phyloP scores from a whole-genome alignment of 2,113 vertebrate species.

The Lepus americanus region DNA sequence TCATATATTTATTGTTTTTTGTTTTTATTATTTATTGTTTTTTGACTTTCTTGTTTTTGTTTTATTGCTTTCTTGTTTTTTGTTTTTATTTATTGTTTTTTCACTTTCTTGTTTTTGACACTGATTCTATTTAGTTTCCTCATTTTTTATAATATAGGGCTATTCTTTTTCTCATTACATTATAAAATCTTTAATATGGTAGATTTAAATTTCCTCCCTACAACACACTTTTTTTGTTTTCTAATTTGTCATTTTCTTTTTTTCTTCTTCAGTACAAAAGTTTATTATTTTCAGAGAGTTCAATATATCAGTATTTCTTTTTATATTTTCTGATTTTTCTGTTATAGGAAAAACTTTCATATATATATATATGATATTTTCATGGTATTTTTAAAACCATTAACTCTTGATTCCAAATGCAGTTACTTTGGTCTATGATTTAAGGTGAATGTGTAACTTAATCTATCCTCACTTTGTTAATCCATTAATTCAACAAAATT shows the following conservation, averaged over 20 bases:
- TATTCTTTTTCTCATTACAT: conserved; percentile 34
- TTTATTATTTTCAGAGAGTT: conserved; percentile 54
- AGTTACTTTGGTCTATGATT: conserved; percentile 51
- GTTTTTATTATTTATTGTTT: too few species aligned
- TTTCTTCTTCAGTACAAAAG: background rate
- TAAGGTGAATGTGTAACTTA: conserved; percentile 42
- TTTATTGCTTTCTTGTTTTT: conserved; percentile 54
- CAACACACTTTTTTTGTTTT: conserved; percentile 34
- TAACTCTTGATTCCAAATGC: conserved; percentile 29
- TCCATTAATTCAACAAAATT: conserved; percentile 51
- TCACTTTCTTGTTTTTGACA: conserved; percentile 65
- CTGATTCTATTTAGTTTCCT: background rate
- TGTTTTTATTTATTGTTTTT: too few species aligned
- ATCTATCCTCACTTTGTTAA: conserved; percentile 50
- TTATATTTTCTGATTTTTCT: conserved; percentile 35
- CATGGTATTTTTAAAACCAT: conserved; percentile 28
- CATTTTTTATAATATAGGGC: conserved; percentile 23
- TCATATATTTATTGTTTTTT: background rate
- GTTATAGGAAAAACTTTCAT: conserved; percentile 7
- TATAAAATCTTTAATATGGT: conserved; percentile 49
- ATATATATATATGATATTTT: background rate
- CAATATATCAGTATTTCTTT: conserved; percentile 8
- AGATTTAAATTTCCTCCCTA: conserved; percentile 34
- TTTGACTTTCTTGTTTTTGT: too few species aligned
- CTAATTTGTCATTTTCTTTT: conserved; percentile 41